A percentile compares a stretch with the other conserved stretches of the same genome.
These are phyloP conservation scores for Paramormyrops kingsleyae DNA, from an alignment of 2,113 vertebrate genomes.

Conservation along the genomic window DNA sequence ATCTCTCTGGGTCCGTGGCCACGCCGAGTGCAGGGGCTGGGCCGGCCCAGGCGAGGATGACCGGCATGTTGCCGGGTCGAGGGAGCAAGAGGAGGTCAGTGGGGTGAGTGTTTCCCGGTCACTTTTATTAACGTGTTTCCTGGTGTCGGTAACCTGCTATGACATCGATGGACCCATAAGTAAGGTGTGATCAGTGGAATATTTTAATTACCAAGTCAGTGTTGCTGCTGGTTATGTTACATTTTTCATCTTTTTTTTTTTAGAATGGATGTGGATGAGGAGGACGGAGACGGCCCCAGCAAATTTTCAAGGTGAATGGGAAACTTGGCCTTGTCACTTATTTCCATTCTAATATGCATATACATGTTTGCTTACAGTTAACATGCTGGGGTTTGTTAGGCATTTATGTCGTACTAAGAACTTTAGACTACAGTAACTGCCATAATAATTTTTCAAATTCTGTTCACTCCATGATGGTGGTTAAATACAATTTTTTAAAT, in stretches of 20 bases:
- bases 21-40: conserved; percentile 79
- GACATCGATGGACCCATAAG: neutral
- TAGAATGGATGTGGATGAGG: conserved; percentile 97
- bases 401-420: neutral
- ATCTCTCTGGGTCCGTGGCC: conserved; percentile 78
- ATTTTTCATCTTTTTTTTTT: conserved; percentile 40
- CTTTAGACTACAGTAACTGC: neutral
- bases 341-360: neutral
- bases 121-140: neutral
- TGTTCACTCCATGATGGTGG: neutral
- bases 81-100: conserved; percentile 90
- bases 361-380: neutral
- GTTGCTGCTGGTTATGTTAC: neutral
- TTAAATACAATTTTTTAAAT: neutral
- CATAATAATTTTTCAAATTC: neutral
- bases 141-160: neutral
- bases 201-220: neutral
- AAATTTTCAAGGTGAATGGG: conserved; percentile 89
- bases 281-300: conserved; percentile 95
- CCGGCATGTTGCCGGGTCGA: conserved; percentile 77
- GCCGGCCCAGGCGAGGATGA: conserved; percentile 81
- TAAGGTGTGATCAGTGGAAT: neutral
- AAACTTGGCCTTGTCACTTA: neutral
- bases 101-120: conserved; percentile 54
- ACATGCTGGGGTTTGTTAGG: neutral